phyloP scores from a whole-genome alignment of 2,113 vertebrate species.

The Bostrychus sinensis region DNA sequence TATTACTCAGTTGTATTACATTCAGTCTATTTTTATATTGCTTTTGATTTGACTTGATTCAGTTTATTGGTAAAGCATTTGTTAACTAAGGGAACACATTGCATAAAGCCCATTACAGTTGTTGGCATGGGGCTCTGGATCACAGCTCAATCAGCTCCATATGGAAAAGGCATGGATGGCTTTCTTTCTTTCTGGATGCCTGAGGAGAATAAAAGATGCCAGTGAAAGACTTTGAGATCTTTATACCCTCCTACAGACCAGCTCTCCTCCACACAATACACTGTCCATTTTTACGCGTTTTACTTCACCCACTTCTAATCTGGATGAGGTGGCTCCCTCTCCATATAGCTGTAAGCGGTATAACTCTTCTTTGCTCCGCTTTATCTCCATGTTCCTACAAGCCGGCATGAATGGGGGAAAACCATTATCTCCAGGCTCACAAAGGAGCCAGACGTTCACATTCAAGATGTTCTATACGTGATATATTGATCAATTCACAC shows the following conservation, averaged over 20 bases:
- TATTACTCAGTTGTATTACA: background rate
- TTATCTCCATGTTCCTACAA: slow-evolving; percentile 97
- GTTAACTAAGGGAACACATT: background rate
- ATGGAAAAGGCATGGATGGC: slow-evolving; percentile 50
- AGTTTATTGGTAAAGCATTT: background rate
- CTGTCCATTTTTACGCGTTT: slow-evolving; percentile 69
- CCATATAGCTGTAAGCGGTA: slow-evolving; percentile 81
- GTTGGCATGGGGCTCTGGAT: slow-evolving; percentile 5
- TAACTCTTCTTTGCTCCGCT: slow-evolving; percentile 88
- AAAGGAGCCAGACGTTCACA: slow-evolving; percentile 91
- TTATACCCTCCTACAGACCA: slow-evolving; percentile 53
- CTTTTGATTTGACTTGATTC: background rate
- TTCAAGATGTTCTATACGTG: slow-evolving; percentile 93
- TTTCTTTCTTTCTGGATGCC: slow-evolving; percentile 58
- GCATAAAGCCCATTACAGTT: slow-evolving; percentile 7
- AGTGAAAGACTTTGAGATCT: slow-evolving; percentile 67
- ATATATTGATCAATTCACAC: slow-evolving; percentile 93
- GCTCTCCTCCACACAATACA: slow-evolving; percentile 62
- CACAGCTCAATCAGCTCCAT: slow-evolving; percentile 44
- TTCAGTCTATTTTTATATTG: background rate
- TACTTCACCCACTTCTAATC: slow-evolving; percentile 84
- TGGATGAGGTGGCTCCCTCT: slow-evolving; percentile 82
- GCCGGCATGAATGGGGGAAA: slow-evolving; percentile 89
- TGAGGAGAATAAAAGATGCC: slow-evolving; percentile 67
- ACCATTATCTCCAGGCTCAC: slow-evolving; percentile 91